Evolutionary conservation across 2,888 invertebrate genomes (phyloP).

Genomic region (Lepidonotus clava): DNA sequence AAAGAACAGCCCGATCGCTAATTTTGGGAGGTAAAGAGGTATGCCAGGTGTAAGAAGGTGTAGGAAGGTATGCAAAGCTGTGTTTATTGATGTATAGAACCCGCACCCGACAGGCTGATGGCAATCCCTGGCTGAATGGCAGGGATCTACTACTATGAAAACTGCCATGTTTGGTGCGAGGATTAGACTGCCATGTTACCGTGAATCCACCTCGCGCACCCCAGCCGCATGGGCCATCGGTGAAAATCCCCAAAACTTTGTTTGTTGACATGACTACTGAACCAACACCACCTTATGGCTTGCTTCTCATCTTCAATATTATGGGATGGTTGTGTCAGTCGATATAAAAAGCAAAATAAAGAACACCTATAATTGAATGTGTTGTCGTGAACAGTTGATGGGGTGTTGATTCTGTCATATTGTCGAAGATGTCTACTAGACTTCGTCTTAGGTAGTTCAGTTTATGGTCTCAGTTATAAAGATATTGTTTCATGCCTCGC

Average conservation of each 20-base stretch:
- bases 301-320: conserved; percentile 8
- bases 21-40: background rate
- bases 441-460: background rate
- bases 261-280: conserved; percentile 13
- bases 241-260: conserved; percentile 24
- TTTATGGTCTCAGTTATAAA: background rate
- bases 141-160: background rate
- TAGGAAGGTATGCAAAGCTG: background rate
- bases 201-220: conserved; percentile 10
- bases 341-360: background rate
- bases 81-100: background rate
- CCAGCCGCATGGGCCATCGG: background rate
- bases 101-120: no score
- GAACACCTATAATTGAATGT: background rate
- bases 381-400: background rate
- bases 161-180: background rate
- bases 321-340: background rate
- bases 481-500: background rate
- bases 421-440: background rate
- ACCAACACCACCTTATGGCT: background rate
- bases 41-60: background rate
- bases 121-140: background rate
- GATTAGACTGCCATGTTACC: background rate
- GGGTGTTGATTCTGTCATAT: background rate
- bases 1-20: no score